Evolutionary conservation across 2,797 vertebrate species (phyloP), one percentile per base, ranked within the genome.

Genomic region (Eremophila alpestris): DNA sequence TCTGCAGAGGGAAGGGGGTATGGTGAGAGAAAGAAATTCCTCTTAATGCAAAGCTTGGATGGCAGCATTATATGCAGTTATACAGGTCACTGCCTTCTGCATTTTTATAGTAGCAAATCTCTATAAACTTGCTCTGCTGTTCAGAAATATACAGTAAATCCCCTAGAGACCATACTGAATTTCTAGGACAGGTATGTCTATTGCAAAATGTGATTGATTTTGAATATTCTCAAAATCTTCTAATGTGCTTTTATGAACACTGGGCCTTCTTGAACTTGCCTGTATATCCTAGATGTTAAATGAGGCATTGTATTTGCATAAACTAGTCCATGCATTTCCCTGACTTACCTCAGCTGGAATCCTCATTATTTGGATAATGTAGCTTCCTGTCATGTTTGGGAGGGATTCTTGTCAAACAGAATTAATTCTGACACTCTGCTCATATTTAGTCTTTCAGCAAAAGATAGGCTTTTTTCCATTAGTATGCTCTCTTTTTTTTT

Each of bases 21-120:
- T 34, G 11, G 13, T n/a, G 13, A 71, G 9, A 63, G 51, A 75
- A 71, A 18, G 40, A 78, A 85, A 91, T 90, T 79, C 55, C 14
- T 71, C 56, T 88, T 60, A 94, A 86, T 76, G 73, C 64, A 89
- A 78, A 92, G 40, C 58, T 88, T 90, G 67, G 62, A 65, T 83
- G 93, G 56, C 63, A 89, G 34, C 58, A 65, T 93, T 64, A 69
- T 62, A 73, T 76, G 55, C 71, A 78, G 52, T 89, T 90, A 92
- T 67, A 71, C 87, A 91, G 63, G 70, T 95, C 32, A 3, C 58
- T 92, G 76, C 76, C 38, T 96, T 88, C 76, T 94, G 67, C 74
- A 89, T 95, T 93, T 95, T 95, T 82, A 78, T 74, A 55, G 38
- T 17, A 58, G 64, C 20, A 88, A 92, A 94, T 94, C 74, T 83